phyloP scores from a whole-genome alignment of 2,113 vertebrate species.

The Donacobius atricapilla region DNA sequence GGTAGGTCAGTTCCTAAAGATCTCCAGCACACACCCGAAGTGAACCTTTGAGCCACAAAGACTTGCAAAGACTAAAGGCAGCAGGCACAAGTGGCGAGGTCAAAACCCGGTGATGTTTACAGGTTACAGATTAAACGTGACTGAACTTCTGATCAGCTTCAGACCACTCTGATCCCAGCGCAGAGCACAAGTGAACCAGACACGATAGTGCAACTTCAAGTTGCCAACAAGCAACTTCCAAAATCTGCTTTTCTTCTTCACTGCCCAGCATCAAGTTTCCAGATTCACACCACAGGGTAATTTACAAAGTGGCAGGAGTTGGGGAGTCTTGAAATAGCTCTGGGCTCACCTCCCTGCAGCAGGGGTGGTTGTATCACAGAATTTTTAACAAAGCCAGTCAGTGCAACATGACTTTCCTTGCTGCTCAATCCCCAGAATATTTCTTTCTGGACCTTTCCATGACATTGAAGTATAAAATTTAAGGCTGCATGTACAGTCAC shows the following conservation, averaged over 20 bases:
- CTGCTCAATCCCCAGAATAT: background rate
- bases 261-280: accelerated
- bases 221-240: background rate
- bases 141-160: background rate
- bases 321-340: background rate
- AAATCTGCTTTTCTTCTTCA: background rate
- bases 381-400: background rate
- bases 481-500: background rate
- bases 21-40: background rate
- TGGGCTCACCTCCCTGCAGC: background rate
- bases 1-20: background rate
- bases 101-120: background rate
- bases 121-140: background rate
- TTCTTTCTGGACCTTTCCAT: background rate
- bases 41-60: background rate
- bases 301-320: background rate
- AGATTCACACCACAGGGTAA: background rate
- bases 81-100: background rate
- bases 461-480: background rate
- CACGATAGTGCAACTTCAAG: background rate
- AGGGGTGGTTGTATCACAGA: background rate
- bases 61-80: background rate
- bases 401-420: background rate
- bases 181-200: background rate
- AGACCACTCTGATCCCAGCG: background rate